A percentile compares a stretch with the other conserved stretches of the same genome.
Conservation (phyloP, 1,140 invertebrate species). For the Drosophila biarmipes region DNA sequence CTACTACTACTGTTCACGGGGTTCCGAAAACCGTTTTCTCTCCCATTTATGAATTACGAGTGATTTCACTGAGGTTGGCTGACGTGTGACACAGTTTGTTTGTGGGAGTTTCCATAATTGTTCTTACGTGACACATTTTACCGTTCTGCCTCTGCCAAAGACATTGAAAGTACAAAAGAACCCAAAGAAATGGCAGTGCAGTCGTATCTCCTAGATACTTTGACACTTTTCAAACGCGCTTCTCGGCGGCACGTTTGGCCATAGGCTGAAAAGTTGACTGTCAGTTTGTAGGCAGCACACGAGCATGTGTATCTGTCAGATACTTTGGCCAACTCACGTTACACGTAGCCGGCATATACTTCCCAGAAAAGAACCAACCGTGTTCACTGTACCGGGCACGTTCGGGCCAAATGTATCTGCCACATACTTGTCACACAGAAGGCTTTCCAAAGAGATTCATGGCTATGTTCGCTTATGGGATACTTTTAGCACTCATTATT, state of each 20-base stretch:
- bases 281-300: slow-evolving; percentile 30
- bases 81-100: slow-evolving; percentile 53
- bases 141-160: slow-evolving; percentile 1
- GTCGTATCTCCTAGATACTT: slow-evolving; percentile 42
- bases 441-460: neutral
- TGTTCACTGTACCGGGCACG: slow-evolving; percentile 29
- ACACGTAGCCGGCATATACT: slow-evolving; percentile 29
- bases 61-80: slow-evolving; percentile 32
- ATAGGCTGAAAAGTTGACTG: slow-evolving; percentile 35
- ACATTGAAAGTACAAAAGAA: slow-evolving; percentile 7
- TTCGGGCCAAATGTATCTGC: slow-evolving; percentile 41
- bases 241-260: slow-evolving; percentile 34
- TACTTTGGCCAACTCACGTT: slow-evolving; percentile 35
- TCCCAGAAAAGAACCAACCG: slow-evolving; percentile 11
- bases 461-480: no score
- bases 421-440: slow-evolving; percentile 35
- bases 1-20: slow-evolving; percentile 1
- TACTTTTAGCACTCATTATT: neutral
- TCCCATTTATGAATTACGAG: slow-evolving; percentile 45
- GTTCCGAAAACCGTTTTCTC: slow-evolving; percentile 2
- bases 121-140: slow-evolving; percentile 57
- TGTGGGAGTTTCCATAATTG: slow-evolving; percentile 52
- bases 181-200: neutral
- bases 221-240: slow-evolving; percentile 48
- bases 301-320: slow-evolving; percentile 48